phyloP scores from a whole-genome alignment of 2,113 vertebrate genomes.

The Holacanthus passer region DNA sequence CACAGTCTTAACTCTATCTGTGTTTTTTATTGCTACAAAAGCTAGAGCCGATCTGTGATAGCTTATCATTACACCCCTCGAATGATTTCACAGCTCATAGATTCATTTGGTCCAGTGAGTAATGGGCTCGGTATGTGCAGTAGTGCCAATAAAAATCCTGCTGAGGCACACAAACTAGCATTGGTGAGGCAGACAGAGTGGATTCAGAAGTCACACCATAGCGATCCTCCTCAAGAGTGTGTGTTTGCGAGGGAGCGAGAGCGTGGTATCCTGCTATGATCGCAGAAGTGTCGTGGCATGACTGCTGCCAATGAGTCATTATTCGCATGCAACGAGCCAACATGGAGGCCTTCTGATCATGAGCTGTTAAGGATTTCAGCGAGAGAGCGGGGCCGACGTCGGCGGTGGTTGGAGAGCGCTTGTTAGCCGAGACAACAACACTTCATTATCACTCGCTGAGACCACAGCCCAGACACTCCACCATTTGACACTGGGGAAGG shows the following conservation, averaged over 20 bases:
- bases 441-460: constrained; percentile 66
- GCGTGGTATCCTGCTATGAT: constrained; percentile 26
- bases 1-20: constrained; percentile 52
- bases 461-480: constrained; percentile 40
- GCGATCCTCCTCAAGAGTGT: background rate
- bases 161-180: constrained; percentile 53
- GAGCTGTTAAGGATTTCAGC: constrained; percentile 34
- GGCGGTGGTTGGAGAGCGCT: constrained; percentile 26
- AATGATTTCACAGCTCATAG: constrained; percentile 77
- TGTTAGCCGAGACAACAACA: constrained; percentile 67
- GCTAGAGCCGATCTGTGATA: constrained; percentile 58
- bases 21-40: constrained; percentile 67
- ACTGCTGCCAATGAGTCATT: constrained; percentile 43
- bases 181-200: constrained; percentile 46
- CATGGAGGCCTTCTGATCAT: constrained; percentile 39
- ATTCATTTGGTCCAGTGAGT: constrained; percentile 72
- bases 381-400: constrained; percentile 1
- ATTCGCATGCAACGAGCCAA: constrained; percentile 47
- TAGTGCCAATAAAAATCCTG: constrained; percentile 67
- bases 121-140: constrained; percentile 52
- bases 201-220: constrained; percentile 39
- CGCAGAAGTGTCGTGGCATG: constrained; percentile 32
- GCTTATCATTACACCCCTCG: constrained; percentile 68
- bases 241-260: background rate
- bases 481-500: constrained; percentile 46